Percentiles rank a stretch among this genome's conserved stretches.
Evolutionary conservation across 2,888 invertebrate genomes (phyloP).

Genomic region (Epiblema foenella): DNA sequence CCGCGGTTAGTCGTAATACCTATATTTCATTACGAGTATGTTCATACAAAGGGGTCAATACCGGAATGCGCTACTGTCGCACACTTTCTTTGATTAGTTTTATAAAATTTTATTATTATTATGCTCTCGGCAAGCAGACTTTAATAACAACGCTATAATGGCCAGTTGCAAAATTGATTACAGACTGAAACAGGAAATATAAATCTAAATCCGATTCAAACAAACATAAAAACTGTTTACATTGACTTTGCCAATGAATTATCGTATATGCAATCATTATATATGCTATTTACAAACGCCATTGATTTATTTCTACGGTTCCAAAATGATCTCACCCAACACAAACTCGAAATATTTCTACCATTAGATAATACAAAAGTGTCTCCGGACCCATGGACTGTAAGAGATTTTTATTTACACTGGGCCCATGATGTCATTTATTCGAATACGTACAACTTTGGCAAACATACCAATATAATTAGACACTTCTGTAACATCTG

Average conservation of each 20-base stretch:
- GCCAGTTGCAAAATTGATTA: neutral
- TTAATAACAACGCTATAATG: neutral
- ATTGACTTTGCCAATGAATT: conserved; percentile 38
- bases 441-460: conserved; percentile 24
- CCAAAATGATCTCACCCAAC: conserved; percentile 34
- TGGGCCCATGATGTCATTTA: conserved; percentile 37
- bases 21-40: neutral
- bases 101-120: neutral
- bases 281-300: conserved; percentile 28
- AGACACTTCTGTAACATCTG: neutral
- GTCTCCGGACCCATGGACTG: conserved; percentile 37
- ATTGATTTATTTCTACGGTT: conserved; percentile 28
- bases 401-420: conserved; percentile 30
- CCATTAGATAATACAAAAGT: conserved; percentile 34
- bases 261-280: no score
- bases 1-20: neutral
- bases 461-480: neutral
- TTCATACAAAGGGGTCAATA: neutral
- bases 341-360: conserved; percentile 36
- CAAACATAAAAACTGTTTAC: conserved; percentile 35
- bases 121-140: neutral
- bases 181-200: conserved; percentile 11
- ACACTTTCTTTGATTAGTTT: neutral
- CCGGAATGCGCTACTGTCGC: neutral
- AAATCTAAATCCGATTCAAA: conserved; percentile 26